Evolutionary conservation across 2,113 vertebrate species (phyloP), one percentile per base, ranked within the genome.

Genomic region (Smithornis capensis): DNA sequence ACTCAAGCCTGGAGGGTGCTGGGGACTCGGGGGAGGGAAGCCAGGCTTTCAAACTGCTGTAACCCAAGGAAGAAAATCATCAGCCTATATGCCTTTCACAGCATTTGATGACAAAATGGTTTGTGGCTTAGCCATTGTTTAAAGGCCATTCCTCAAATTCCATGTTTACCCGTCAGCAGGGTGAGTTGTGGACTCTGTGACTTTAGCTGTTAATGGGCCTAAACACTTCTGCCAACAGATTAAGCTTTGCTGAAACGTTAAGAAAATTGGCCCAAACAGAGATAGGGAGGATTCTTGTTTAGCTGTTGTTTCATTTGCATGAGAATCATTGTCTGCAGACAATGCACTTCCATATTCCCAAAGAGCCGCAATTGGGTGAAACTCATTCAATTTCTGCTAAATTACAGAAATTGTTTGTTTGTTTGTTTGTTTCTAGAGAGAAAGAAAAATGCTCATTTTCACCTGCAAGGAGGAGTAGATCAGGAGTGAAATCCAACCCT

Each of bases 161-260:
- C 89, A 95, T 98, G 97, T 98, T 98, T 98, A 97, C 98, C 98
- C 96, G 96, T 98, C 98, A 98, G 98, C 97, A 86, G 93, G 50
- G 91, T 75, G 97, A 98, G 97, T 94, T 97, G 98, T 97, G 97
- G 97, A 96, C 97, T 97, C 96, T 98, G 96, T 94, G 97, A 98
- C 98, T 98, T 98, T 98, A 98, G 98, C 98, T 98, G 98, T 97
- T 98, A 98, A 98, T 98, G 98, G 98, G 96, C 94, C 98, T 97
- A 98, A 98, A 98, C 98, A 95, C 98, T 98, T 98, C 96, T 91
- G 96, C 98, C 97, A 98, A 98, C 98, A 98, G 98, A 98, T 98
- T 98, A 98, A 97, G 97, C 95, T 92, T 95, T 92, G 96, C 97
- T 97, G 97, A 98, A 98, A 98, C 92, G 94, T 73, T 94, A 97